A percentile compares a stretch with the other conserved stretches of the same genome.
phyloP scores from a whole-genome alignment of 2,113 vertebrate genomes.

The Cyanocitta stelleri region DNA sequence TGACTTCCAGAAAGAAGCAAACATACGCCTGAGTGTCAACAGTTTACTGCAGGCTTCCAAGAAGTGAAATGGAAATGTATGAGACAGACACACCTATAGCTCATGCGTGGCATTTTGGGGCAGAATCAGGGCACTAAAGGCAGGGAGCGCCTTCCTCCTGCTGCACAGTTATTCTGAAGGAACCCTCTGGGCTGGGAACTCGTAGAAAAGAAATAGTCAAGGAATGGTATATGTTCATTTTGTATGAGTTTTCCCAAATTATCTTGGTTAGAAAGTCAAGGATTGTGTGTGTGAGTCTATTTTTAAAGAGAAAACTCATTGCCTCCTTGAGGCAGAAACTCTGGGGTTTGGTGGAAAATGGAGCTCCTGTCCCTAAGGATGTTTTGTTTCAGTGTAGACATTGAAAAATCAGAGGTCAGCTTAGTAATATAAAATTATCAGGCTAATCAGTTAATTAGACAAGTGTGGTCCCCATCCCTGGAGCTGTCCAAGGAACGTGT shows the following conservation, averaged over 20 bases:
- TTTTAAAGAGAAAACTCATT: not conserved
- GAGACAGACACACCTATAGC: not conserved
- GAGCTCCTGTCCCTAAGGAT: not conserved
- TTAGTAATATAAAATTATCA: not conserved
- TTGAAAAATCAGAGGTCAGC: not conserved
- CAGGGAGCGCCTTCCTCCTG: not conserved
- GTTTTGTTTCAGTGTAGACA: not conserved
- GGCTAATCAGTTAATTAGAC: not conserved
- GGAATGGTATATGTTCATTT: accelerated
- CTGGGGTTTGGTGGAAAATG: not conserved
- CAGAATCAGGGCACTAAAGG: not conserved
- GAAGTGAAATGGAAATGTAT: not conserved
- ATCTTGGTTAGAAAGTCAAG: not conserved
- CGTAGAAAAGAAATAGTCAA: not conserved
- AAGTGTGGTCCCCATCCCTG: no score
- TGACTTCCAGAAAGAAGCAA: not conserved
- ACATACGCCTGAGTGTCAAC: not conserved
- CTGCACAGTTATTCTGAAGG: not conserved
- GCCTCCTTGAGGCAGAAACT: not conserved
- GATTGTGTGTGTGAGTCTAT: not conserved
- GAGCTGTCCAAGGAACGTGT: not conserved
- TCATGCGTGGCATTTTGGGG: not conserved
- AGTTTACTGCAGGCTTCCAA: not conserved
- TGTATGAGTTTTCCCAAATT: not conserved
- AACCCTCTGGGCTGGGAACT: not conserved